Evolutionary conservation across 2,888 invertebrate genomes (phyloP).

Genomic region (Norana najaformis): DNA sequence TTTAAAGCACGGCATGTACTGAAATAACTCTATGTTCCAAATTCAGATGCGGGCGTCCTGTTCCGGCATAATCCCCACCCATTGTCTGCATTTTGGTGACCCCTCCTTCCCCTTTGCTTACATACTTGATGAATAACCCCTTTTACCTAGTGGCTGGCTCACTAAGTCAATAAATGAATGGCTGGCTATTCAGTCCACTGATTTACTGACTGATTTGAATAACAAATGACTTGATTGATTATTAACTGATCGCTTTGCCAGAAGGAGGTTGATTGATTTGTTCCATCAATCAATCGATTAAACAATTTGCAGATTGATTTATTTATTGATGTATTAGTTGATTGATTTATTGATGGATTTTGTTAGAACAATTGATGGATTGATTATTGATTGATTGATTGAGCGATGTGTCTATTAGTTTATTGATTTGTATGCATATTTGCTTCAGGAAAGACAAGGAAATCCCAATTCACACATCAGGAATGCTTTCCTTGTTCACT

Average conservation of each 20-base stretch:
- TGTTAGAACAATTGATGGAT: no score
- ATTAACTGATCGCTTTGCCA: neutral
- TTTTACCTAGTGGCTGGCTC: no score
- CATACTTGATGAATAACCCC: no score
- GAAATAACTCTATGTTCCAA: no score
- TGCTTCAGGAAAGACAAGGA: constrained; percentile 40
- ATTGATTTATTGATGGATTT: neutral
- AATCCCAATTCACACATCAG: constrained; percentile 65
- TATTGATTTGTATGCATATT: neutral
- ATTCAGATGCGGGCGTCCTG: no score
- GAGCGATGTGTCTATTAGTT: neutral
- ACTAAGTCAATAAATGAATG: neutral
- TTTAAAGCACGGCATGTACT: no score
- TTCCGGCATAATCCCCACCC: no score
- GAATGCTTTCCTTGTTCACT: constrained; percentile 65
- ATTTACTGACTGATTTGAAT: neutral
- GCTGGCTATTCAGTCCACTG: neutral
- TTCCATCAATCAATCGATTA: neutral
- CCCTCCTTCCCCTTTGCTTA: no score
- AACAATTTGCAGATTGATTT: neutral
- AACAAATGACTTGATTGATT: neutral
- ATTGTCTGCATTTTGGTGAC: no score
- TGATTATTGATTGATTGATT: neutral
- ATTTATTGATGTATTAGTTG: neutral
- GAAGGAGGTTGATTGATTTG: neutral